Evolutionary conservation across 2,888 invertebrate genomes (phyloP).

Genomic region (Cerastis leucographa): DNA sequence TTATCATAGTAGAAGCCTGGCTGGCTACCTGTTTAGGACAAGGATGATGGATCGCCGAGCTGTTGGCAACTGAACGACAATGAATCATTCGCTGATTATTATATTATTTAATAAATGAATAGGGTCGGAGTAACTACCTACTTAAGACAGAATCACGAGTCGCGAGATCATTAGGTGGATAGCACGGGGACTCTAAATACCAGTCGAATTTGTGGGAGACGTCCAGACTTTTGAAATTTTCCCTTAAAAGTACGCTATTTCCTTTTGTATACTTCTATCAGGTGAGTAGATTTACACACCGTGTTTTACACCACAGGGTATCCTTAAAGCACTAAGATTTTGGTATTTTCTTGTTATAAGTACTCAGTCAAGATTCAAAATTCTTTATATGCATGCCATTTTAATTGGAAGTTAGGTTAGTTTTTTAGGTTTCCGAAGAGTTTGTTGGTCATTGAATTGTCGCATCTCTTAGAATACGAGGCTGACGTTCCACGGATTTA

Average conservation of each 20-base stretch:
- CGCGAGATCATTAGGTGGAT: constrained; percentile 29
- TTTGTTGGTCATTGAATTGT: not conserved
- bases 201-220: not conserved
- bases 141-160: constrained; percentile 25
- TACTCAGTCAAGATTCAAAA: no score
- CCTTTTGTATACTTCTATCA: not conserved
- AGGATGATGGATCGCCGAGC: constrained; percentile 32
- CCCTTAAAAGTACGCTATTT: not conserved
- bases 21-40: constrained; percentile 47
- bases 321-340: not conserved
- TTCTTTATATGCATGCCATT: no score
- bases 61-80: constrained; percentile 51
- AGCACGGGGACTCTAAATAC: not conserved
- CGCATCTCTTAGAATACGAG: not conserved
- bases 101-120: constrained; percentile 45
- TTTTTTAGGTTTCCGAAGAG: not conserved
- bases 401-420: not conserved
- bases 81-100: constrained; percentile 50
- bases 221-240: not conserved
- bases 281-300: not conserved
- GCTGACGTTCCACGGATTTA: not conserved
- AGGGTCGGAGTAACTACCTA: constrained; percentile 14
- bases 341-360: not conserved
- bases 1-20: constrained; percentile 10
- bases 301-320: not conserved